Percentiles rank a stretch among this genome's conserved stretches.
Conservation (phyloP, 1,140 invertebrate species). For the Artemia franciscana region DNA sequence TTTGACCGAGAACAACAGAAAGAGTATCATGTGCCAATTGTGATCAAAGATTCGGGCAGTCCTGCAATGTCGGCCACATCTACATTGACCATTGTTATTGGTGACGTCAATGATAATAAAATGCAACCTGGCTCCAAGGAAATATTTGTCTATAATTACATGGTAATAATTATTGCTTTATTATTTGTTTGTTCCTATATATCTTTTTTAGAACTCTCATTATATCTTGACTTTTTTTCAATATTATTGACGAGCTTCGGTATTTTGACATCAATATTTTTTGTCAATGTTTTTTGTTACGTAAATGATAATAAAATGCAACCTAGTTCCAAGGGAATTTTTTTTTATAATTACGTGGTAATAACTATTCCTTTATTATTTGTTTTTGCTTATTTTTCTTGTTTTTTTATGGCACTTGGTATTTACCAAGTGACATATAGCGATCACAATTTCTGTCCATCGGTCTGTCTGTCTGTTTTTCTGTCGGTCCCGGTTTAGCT, state of each 20-base stretch:
- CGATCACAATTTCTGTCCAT: too few species aligned
- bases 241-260: conserved; percentile 60
- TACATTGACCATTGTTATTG: conserved; percentile 80
- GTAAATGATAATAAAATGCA: conserved; percentile 94
- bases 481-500: too few species aligned
- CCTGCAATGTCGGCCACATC: conserved; percentile 81
- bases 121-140: conserved; percentile 89
- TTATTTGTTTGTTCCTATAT: too few species aligned
- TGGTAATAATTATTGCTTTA: too few species aligned
- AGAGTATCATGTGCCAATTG: conserved; percentile 78
- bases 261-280: conserved; percentile 78
- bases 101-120: conserved; percentile 75
- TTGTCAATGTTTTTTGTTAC: conserved; percentile 72
- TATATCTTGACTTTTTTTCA: too few species aligned
- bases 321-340: conserved; percentile 81
- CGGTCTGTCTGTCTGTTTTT: too few species aligned
- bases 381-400: too few species aligned
- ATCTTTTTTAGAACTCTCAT: too few species aligned
- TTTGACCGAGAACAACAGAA: conserved; percentile 90
- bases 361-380: too few species aligned
- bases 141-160: conserved; percentile 88
- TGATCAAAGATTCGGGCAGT: conserved; percentile 61
- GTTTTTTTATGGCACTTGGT: too few species aligned
- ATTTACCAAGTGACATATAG: too few species aligned
- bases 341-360: conserved; percentile 80